Base-by-base conservation (phyloP, 2,797 vertebrate species). In the Nyctalus aviator region DNA sequence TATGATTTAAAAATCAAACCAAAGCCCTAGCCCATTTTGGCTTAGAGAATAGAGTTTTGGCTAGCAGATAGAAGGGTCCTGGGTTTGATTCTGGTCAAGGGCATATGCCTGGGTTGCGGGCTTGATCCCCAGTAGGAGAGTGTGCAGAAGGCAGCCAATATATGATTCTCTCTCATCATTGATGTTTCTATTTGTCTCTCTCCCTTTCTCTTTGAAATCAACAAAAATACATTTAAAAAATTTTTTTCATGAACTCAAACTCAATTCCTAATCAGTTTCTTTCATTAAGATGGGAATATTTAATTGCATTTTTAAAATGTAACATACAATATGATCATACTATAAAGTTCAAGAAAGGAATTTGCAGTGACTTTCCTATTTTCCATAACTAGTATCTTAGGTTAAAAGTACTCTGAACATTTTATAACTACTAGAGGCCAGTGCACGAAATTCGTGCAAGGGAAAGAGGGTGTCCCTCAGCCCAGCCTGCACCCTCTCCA, bases 201-300 rank as follows among this genome's bases (percentile, higher is more conserved):
- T 64, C 13, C 30, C 59, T 64, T n/a, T 6, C 59, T 64, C 62
- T 64, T 15, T n/a, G 59, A 68, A 68, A 32, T 32, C 14, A 68
- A 68, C 10, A 32, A 68, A 68, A 68, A 18, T 32, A 20, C n/a
- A 68, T 62, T 27, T 30, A 68, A 68, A 68, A 20, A 44, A 2
- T 2, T 2, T 32, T 30, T 3, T 78, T 94, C 44, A 69, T 8
- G 13, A 46, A 64, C 30, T 94, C 77, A 37, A 76, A 95, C 75
- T 92, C 66, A 90, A 78, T 84, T 91, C 92, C 59, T 84, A 93
- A 66, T 75, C 48, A 87, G 27, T 69, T 94, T 92, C 35, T 92
- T 35, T 91, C 68, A 91, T 72, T 69, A 93, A 86, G 55, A 93
- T 78, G 11, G 83, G 53, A 84, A 59, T 23, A 89, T 75, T 82